Evolutionary conservation across 2,113 vertebrate species (phyloP), one percentile per base, ranked within the genome.

Genomic region (Falco punctatus): DNA sequence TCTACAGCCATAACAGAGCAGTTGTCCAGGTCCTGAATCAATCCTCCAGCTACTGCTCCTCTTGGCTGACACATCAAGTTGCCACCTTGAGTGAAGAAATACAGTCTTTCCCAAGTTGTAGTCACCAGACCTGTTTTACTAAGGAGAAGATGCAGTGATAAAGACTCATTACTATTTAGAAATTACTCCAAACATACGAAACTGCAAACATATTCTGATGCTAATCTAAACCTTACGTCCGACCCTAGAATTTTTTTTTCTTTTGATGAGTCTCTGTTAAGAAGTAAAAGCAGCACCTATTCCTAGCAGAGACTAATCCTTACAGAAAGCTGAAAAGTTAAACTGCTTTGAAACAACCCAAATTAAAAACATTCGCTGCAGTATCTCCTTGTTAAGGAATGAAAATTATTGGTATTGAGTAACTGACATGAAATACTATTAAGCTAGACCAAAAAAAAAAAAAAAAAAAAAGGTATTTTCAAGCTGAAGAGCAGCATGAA

Each of bases 11-110:
- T 99, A 93, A 99, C 99, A 0, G 99, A 99, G 97, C 99, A 99
- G 98, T 99, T 99, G 98, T 99, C 99, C 98, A 99, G 97, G 96
- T 99, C 99, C 95, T 99, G 98, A 95, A 99, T 99, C 98, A 99
- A 96, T 75, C 99, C 99, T 9, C 99, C 99, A 2, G 99, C 99
- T 88, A 99, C 99, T 0, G 99, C 99, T 14, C 99, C 99, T 30
- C 99, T 97, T 0, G 99, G 99, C 98, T 99, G 99, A 71, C 99
- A 99, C 99, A 99, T 99, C 94, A 99, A 98, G 96, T 99, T 99
- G 57, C 99, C 99, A 15, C 99, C 99, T 98, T 99, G 99, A 55
- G 99, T 99, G 98, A 99, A 99, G 98, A 99, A 99, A 97, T 99
- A 99, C 3, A 99, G 98, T 54, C 99, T 98, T 96, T 99, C 99